Conservation (phyloP, 2,888 invertebrate species). For the Leptinotarsa rubiginosa region DNA sequence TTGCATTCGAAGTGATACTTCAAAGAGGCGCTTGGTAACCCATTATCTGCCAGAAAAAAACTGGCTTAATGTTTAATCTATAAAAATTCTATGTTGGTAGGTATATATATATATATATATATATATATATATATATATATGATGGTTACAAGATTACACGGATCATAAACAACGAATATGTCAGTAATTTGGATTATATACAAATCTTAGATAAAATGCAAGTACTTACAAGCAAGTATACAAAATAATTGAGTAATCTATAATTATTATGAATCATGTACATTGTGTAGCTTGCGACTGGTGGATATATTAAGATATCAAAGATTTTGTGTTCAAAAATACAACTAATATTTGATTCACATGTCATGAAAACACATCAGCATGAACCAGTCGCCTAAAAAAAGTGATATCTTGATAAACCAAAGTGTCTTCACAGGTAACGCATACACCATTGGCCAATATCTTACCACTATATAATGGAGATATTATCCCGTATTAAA, state of each 20-base stretch:
- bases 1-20: neutral
- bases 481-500: constrained; percentile 60
- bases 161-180: constrained; percentile 60
- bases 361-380: neutral
- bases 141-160: constrained; percentile 58
- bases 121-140: no score
- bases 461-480: constrained; percentile 54
- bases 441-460: constrained; percentile 62
- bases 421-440: constrained; percentile 60
- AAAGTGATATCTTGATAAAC: constrained; percentile 48
- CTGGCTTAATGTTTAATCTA: constrained; percentile 10
- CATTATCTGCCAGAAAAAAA: constrained; percentile 29
- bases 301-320: constrained; percentile 50
- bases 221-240: constrained; percentile 67
- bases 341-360: constrained; percentile 8
- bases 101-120: constrained; percentile 50
- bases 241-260: constrained; percentile 67
- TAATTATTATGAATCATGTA: constrained; percentile 65
- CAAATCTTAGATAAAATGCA: constrained; percentile 66
- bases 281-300: constrained; percentile 66
- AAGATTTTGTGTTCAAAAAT: constrained; percentile 27
- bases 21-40: constrained; percentile 18
- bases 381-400: constrained; percentile 21
- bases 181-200: constrained; percentile 61
- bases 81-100: constrained; percentile 38